Percentiles rank a stretch among this genome's conserved stretches.
These are phyloP conservation scores for Hippocampus abdominalis DNA, from an alignment of 2,113 vertebrate genomes.

Conservation along the genomic window DNA sequence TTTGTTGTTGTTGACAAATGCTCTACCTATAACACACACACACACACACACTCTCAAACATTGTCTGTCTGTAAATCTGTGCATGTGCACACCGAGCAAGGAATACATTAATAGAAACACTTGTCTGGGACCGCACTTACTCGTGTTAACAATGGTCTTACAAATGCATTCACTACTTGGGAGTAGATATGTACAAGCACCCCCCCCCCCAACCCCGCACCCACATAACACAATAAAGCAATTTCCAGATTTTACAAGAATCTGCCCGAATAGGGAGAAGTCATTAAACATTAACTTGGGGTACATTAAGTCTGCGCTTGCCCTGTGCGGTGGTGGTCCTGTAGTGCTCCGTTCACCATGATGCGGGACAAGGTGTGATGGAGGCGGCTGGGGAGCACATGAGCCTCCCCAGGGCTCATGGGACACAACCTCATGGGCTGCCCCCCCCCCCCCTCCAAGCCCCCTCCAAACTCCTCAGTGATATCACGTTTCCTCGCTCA, in stretches of 20 bases:
- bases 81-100: constrained; percentile 52
- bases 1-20: no score
- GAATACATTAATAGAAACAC: constrained; percentile 69
- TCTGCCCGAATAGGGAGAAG: constrained; percentile 49
- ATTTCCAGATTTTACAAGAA: constrained; percentile 62
- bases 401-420: constrained; percentile 52
- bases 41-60: constrained; percentile 42
- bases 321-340: constrained; percentile 22
- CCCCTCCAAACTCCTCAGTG: constrained; percentile 4
- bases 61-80: constrained; percentile 63
- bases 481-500: constrained; percentile 36
- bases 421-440: constrained; percentile 47
- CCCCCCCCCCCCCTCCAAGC: constrained; percentile 26
- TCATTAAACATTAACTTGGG: constrained; percentile 70
- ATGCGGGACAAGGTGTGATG: constrained; percentile 45
- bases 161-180: constrained; percentile 17
- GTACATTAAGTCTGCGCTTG: constrained; percentile 53
- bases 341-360: constrained; percentile 29
- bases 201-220: not conserved
- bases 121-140: constrained; percentile 52
- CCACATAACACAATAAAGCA: constrained; percentile 66
- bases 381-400: constrained; percentile 45
- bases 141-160: constrained; percentile 63
- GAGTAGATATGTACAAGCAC: constrained; percentile 46
- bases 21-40: constrained; percentile 4